Evolutionary conservation across 2,113 vertebrate genomes (phyloP), one percentile per base, ranked within the genome.

Genomic region (Thinocorus orbignyianus): DNA sequence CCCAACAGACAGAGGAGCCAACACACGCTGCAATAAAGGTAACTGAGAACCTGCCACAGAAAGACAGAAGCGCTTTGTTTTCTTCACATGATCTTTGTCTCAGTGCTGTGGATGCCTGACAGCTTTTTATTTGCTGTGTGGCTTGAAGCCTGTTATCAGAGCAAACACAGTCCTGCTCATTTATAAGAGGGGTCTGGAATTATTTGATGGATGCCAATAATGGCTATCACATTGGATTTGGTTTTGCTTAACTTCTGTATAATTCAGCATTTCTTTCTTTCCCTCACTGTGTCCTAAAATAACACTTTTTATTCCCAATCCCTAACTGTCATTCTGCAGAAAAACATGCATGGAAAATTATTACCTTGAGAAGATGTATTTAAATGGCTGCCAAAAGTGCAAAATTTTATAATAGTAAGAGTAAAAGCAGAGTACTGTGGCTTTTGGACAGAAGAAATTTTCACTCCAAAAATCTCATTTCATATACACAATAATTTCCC

Each of bases 321-420:
- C 30, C 57, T 18, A 95, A 62, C 23, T 65, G 66, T 77, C 91
- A 91, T 58, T 72, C 82, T 49, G 42, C 24, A 28, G 25, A 35
- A 95, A 91, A 92, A 55, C 31, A 62, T 60, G 87, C 72, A 89
- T 57, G 81, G 91, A 93, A 93, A 97, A 86, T 64, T 48, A 81
- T 55, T 25, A 93, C 51, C 49, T 80, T 58, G 52, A 51, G 78
- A 93, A 95, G 70, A 81, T 19, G 39, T 31, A 84, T 89, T 81
- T 61, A 33, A 90, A 94, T 25, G 46, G 61, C 76, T 93, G 78
- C 69, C 81, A 93, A 52, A 72, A 88, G 26, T 13, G 60, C 90
- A 73, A 33, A 23, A 79, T 37, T 86, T 87, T 73, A 92, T 86
- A 95, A 86, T 20, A 92, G 68, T 10, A 60, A 57, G 41, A 85